phyloP scores from a whole-genome alignment of 1,140 invertebrate species.

The Drosophila athabasca region DNA sequence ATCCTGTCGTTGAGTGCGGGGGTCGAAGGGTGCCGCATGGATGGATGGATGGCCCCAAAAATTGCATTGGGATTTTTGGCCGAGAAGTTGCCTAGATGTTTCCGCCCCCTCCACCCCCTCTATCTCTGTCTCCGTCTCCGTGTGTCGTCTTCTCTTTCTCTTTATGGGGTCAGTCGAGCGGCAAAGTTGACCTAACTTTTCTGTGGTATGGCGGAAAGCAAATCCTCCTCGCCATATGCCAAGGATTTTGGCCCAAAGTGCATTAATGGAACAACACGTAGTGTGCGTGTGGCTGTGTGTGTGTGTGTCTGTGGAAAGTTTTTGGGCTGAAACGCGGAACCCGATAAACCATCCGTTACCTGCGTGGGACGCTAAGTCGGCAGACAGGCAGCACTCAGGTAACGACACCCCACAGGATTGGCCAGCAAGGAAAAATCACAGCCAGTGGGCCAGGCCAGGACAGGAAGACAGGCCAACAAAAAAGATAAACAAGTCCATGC shows the following conservation, averaged over 20 bases:
- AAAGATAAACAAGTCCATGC: slow-evolving; percentile 16
- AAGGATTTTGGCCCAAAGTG: slow-evolving; percentile 55
- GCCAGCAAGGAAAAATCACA: slow-evolving; percentile 56
- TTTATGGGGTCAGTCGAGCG: slow-evolving; percentile 32
- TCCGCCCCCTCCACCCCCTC: background rate
- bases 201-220: slow-evolving; percentile 5
- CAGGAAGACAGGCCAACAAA: slow-evolving; percentile 6
- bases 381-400: slow-evolving; percentile 13
- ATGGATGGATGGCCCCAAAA: slow-evolving; percentile 41
- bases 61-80: slow-evolving; percentile 48
- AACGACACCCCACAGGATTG: slow-evolving; percentile 48
- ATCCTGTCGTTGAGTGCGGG: slow-evolving; percentile 26
- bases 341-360: slow-evolving; percentile 51
- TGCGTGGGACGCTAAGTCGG: slow-evolving; percentile 24
- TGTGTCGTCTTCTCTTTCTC: background rate
- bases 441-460: slow-evolving; percentile 6
- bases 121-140: too few species aligned
- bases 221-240: slow-evolving; percentile 35
- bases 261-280: slow-evolving; percentile 43
- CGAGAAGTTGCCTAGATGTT: slow-evolving; percentile 30
- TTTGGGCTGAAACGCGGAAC: slow-evolving; percentile 2
- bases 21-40: slow-evolving; percentile 6
- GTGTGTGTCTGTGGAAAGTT: background rate
- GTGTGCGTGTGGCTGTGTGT: too few species aligned
- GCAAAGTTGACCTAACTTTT: slow-evolving; percentile 63